phyloP scores from a whole-genome alignment of 2,113 vertebrate species.

The Phalacrocorax pelagicus region DNA sequence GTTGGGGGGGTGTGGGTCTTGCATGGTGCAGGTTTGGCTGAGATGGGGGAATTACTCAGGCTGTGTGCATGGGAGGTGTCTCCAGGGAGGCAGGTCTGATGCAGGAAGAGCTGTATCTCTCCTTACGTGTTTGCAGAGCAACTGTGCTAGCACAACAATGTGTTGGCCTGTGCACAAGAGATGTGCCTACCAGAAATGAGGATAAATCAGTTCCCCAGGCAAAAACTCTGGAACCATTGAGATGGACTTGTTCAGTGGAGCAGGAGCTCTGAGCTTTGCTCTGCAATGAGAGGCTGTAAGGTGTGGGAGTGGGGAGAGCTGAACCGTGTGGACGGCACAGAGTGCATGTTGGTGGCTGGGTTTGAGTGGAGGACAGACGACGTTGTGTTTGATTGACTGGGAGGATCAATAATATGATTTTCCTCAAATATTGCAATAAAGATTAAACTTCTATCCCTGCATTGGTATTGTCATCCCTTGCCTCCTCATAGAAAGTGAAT shows the following conservation, averaged over 20 bases:
- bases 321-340: fast-evolving
- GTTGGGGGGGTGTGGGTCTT: background rate
- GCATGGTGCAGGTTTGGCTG: background rate
- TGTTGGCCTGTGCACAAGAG: background rate
- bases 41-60: background rate
- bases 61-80: fast-evolving
- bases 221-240: background rate
- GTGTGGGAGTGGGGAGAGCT: background rate
- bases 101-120: background rate
- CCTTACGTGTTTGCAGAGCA: background rate
- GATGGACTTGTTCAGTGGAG: fast-evolving
- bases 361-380: background rate
- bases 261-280: background rate
- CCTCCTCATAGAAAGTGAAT: background rate
- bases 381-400: fast-evolving
- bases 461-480: background rate
- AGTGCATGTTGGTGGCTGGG: background rate
- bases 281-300: background rate
- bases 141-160: background rate
- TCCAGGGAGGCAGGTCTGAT: background rate
- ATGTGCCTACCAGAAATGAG: background rate
- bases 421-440: background rate
- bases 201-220: background rate
- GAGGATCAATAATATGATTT: background rate
- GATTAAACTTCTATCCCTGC: background rate